Evolutionary conservation across 2,888 invertebrate species (phyloP).

Genomic region (Augiades crinisus): DNA sequence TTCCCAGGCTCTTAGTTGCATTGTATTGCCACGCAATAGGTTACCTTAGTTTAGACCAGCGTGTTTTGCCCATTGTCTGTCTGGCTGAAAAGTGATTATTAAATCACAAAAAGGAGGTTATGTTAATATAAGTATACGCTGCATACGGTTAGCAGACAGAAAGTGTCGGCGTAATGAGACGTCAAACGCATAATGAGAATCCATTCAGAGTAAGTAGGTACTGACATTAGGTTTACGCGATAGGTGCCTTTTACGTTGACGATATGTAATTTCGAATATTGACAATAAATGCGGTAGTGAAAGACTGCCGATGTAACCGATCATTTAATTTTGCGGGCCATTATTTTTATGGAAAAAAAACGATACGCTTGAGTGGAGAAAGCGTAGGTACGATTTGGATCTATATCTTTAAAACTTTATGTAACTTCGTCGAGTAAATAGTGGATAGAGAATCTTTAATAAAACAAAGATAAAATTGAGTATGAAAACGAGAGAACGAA

Average conservation of each 20-base stretch:
- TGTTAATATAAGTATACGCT: constrained; percentile 6
- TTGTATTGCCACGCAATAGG: constrained; percentile 38
- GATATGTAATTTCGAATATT: constrained; percentile 19
- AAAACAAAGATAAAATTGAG: too few species aligned
- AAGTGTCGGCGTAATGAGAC: constrained; percentile 21
- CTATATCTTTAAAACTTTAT: constrained; percentile 1
- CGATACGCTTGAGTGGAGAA: constrained; percentile 9
- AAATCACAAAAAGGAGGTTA: constrained; percentile 14
- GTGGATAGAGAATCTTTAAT: too few species aligned
- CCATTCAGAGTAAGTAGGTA: constrained; percentile 20
- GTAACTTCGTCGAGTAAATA: background rate
- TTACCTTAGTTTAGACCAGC: constrained; percentile 39
- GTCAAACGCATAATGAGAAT: constrained; percentile 12
- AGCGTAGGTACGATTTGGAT: constrained; percentile 8
- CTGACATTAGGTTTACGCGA: constrained; percentile 4
- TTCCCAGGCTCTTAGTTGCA: constrained; percentile 46
- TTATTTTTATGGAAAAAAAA: constrained; percentile 22
- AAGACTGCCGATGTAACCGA: constrained; percentile 10
- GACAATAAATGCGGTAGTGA: constrained; percentile 22
- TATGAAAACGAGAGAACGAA: too few species aligned
- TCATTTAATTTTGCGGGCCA: constrained; percentile 24
- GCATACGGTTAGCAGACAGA: constrained; percentile 10
- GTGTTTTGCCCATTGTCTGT: constrained; percentile 9
- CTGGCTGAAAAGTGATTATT: constrained; percentile 2
- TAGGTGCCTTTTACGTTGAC: constrained; percentile 11